Conservation (phyloP, 2,888 invertebrate genomes). For the Fragum sueziense region DNA sequence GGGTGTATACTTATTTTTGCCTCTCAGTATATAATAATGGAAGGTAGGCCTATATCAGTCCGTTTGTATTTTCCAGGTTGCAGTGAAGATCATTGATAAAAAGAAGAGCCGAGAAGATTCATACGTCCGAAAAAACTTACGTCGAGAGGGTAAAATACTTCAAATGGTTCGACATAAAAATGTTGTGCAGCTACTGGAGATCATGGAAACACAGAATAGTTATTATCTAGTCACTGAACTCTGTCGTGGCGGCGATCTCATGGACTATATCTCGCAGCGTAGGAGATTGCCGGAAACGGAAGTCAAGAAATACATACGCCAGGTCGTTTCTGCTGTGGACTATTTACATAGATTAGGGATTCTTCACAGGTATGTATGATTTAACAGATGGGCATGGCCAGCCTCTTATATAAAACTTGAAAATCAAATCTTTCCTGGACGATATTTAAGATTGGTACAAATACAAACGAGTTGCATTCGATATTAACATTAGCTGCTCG, state of each 20-base stretch:
- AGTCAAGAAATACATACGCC: constrained; percentile 77
- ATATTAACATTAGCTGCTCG: no score
- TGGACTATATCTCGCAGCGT: constrained; percentile 79
- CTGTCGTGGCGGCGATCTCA: constrained; percentile 80
- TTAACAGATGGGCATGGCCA: not conserved
- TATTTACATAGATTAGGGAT: constrained; percentile 80
- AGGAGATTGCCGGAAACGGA: constrained; percentile 77
- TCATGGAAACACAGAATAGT: constrained; percentile 82
- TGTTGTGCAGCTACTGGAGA: constrained; percentile 79
- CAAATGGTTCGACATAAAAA: constrained; percentile 80
- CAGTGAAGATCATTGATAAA: constrained; percentile 81
- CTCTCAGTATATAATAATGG: no score
- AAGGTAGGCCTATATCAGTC: no score
- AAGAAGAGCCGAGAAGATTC: constrained; percentile 79
- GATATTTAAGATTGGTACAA: no score
- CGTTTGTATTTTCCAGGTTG: no score
- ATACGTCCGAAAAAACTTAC: constrained; percentile 80
- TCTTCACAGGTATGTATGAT: constrained; percentile 76
- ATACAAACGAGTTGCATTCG: no score
- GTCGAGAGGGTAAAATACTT: constrained; percentile 80
- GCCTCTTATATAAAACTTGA: no score
- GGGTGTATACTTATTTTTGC: no score
- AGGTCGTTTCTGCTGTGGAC: constrained; percentile 80
- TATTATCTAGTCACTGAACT: constrained; percentile 81
- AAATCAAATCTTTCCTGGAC: no score